These are phyloP conservation scores for Atherinosoma microstoma DNA, from an alignment of 2,797 vertebrate genomes.

Conservation along the genomic window DNA sequence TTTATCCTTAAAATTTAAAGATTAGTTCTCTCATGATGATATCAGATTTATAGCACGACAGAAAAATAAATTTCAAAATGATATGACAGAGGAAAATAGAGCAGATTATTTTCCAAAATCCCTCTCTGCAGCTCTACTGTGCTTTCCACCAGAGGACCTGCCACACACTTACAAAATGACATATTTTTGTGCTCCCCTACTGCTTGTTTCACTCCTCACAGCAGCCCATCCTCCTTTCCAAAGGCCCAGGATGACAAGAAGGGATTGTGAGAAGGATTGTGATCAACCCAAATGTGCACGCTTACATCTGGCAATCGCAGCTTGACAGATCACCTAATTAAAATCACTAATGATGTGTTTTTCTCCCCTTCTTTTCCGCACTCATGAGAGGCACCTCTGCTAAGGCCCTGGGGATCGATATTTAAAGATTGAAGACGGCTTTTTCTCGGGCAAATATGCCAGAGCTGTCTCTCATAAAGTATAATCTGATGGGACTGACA, in stretches of 20 bases:
- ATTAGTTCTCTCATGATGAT: conserved; percentile 32
- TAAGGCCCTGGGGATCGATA: conserved; percentile 80
- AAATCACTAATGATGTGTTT: conserved; percentile 87
- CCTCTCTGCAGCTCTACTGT: conserved; percentile 8
- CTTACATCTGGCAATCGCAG: conserved; percentile 83
- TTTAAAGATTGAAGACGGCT: conserved; percentile 81
- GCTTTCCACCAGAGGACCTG: conserved; percentile 44
- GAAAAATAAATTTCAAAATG: conserved; percentile 1
- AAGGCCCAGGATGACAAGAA: conserved; percentile 78
- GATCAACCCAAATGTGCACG: conserved; percentile 81
- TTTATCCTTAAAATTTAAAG: conserved; percentile 52
- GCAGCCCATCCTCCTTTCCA: conserved; percentile 58
- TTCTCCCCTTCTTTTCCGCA: conserved; percentile 71
- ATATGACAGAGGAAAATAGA: conserved; percentile 26
- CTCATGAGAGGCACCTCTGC: conserved; percentile 79
- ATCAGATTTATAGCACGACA: neutral
- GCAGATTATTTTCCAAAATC: conserved; percentile 11
- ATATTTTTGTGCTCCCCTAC: conserved; percentile 67
- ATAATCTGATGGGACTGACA: conserved; percentile 78
- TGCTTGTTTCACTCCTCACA: conserved; percentile 60
- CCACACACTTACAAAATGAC: conserved; percentile 64
- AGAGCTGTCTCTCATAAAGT: conserved; percentile 75
- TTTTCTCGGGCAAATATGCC: conserved; percentile 76
- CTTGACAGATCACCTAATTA: conserved; percentile 88
- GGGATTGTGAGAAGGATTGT: conserved; percentile 78